Conservation (phyloP, 2,113 vertebrate species). For the Scopus umbretta region DNA sequence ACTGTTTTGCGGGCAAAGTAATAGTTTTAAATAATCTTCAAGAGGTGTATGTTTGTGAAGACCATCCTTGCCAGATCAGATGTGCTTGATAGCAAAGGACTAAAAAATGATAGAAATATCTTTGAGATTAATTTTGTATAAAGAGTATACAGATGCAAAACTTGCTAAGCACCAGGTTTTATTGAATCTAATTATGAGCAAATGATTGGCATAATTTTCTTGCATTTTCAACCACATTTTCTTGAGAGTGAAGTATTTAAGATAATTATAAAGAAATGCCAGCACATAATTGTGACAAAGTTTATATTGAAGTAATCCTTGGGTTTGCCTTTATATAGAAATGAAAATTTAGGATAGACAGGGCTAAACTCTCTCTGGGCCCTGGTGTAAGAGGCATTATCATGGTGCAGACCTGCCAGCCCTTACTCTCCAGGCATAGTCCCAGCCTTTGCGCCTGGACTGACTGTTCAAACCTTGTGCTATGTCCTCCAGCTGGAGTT, state of each 20-base stretch:
- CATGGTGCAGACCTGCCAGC: neutral
- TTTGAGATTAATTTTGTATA: constrained; percentile 7
- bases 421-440: neutral
- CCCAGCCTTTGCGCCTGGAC: neutral
- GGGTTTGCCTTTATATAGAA: neutral
- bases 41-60: neutral
- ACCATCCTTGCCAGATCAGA: neutral
- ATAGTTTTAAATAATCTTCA: neutral
- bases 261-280: constrained; percentile 16
- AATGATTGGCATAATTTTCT: constrained; percentile 31
- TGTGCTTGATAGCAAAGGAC: neutral
- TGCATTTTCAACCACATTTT: constrained; percentile 16
- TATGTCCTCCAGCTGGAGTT: neutral
- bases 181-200: constrained; percentile 36
- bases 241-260: constrained; percentile 23
- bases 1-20: neutral
- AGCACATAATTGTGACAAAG: constrained; percentile 2
- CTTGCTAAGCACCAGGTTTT: constrained; percentile 32
- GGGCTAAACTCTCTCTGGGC: neutral
- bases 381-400: neutral
- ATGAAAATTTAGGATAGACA: neutral
- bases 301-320: neutral
- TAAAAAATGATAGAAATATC: neutral
- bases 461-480: neutral
- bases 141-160: constrained; percentile 1